Conservation (phyloP, 2,888 invertebrate genomes). For the Drosophila differens region DNA sequence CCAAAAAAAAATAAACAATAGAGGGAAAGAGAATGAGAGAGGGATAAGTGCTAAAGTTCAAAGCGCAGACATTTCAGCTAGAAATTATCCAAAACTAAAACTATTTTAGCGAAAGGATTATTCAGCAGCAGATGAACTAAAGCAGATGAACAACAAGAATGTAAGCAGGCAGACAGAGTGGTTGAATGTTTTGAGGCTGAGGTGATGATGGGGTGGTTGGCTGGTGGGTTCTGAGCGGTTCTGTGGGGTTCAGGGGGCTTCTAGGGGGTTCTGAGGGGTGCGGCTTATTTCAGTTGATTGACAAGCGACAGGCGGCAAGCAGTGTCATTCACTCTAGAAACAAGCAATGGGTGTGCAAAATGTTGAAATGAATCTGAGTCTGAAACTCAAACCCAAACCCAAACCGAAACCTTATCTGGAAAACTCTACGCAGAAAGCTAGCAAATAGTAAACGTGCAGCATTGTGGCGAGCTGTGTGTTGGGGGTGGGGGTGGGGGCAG, state of each 20-base stretch:
- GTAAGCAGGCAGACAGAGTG: slow-evolving; percentile 12
- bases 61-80: slow-evolving; percentile 43
- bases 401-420: slow-evolving; percentile 21
- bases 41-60: slow-evolving; percentile 52
- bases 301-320: slow-evolving; percentile 65
- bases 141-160: background rate
- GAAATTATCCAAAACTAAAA: slow-evolving; percentile 64
- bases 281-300: slow-evolving; percentile 59
- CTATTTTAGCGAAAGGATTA: slow-evolving; percentile 64
- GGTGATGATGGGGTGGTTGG: background rate
- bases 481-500: too few species aligned
- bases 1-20: slow-evolving; percentile 32
- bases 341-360: slow-evolving; percentile 68
- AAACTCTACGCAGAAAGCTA: slow-evolving; percentile 19
- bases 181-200: background rate
- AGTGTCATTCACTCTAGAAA: slow-evolving; percentile 65
- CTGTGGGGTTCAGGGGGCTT: background rate
- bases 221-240: background rate
- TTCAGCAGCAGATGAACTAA: slow-evolving; percentile 5
- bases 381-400: slow-evolving; percentile 34
- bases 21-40: background rate
- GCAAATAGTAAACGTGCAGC: slow-evolving; percentile 13
- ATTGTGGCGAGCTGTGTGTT: background rate
- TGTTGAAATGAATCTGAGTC: slow-evolving; percentile 60
- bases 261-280: background rate